phyloP scores from a whole-genome alignment of 1,140 invertebrate species.

The Habropoda laboriosa region DNA sequence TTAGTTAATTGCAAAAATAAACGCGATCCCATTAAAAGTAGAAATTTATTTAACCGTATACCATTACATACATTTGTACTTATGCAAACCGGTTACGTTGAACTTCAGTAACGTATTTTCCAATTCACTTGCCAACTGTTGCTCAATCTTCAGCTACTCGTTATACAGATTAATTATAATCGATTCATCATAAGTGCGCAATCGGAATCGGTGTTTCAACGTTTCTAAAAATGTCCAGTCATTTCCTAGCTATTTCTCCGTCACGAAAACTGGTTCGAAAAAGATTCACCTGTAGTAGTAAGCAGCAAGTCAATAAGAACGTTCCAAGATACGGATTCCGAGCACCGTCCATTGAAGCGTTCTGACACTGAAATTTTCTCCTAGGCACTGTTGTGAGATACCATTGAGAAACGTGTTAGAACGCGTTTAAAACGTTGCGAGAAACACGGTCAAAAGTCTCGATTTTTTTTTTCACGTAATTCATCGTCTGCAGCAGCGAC shows the following conservation, averaged over 20 bases:
- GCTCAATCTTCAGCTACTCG: no score
- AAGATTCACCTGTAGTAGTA: background rate
- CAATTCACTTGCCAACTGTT: no score
- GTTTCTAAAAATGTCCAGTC: background rate
- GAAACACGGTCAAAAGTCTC: background rate
- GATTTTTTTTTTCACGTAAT: background rate
- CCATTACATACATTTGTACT: no score
- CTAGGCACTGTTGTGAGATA: constrained; percentile 22
- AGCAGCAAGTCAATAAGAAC: background rate
- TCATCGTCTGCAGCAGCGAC: background rate
- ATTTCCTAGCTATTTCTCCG: background rate
- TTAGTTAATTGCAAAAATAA: no score
- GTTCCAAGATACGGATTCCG: background rate
- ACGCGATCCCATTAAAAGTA: no score
- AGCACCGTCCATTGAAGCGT: constrained; percentile 1
- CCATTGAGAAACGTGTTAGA: background rate
- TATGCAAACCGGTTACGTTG: no score
- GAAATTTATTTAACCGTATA: no score
- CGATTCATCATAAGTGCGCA: background rate
- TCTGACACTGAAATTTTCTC: constrained; percentile 14
- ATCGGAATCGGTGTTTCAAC: background rate
- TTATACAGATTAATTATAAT: constrained; percentile 10
- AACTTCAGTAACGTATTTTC: no score
- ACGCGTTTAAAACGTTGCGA: background rate
- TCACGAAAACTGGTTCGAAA: background rate